phyloP scores from a whole-genome alignment of 2,113 vertebrate genomes.

The Reinhardtius hippoglossoides region DNA sequence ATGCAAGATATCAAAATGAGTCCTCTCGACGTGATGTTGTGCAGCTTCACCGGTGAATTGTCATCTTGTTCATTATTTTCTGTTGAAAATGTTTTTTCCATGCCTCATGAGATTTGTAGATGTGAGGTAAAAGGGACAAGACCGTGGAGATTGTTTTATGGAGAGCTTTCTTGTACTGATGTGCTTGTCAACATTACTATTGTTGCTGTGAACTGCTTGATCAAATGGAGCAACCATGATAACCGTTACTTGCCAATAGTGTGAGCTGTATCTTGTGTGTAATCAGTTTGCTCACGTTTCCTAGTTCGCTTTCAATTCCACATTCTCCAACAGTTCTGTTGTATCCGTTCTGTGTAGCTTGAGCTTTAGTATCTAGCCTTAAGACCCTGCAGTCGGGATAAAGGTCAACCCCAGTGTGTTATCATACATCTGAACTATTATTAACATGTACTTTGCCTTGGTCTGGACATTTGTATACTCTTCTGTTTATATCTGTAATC shows the following conservation, averaged over 20 bases:
- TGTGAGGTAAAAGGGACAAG: constrained; percentile 79
- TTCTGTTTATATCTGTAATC: constrained; percentile 99
- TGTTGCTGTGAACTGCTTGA: constrained; percentile 80
- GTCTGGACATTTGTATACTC: constrained; percentile 99
- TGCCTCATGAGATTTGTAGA: constrained; percentile 81
- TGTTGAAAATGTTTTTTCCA: constrained; percentile 56
- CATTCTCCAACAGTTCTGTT: constrained; percentile 74
- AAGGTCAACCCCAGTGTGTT: constrained; percentile 78
- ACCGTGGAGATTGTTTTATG: constrained; percentile 87
- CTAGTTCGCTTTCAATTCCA: constrained; percentile 74
- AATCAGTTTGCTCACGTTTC: constrained; percentile 73
- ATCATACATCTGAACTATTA: constrained; percentile 87
- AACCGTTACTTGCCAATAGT: constrained; percentile 78
- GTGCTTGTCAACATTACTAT: constrained; percentile 76
- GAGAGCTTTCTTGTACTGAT: constrained; percentile 72
- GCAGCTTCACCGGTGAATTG: constrained; percentile 84
- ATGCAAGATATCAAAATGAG: constrained; percentile 59
- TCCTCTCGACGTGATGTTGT: constrained; percentile 82
- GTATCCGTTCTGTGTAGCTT: constrained; percentile 89
- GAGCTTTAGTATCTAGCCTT: constrained; percentile 91
- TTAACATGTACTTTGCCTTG: constrained; percentile 96
- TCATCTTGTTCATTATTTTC: constrained; percentile 61
- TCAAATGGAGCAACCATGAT: constrained; percentile 74
- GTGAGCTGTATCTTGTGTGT: constrained; percentile 75
- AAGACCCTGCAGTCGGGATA: constrained; percentile 73